phyloP scores from a whole-genome alignment of 1,140 invertebrate genomes.

The Arctopsyche grandis region DNA sequence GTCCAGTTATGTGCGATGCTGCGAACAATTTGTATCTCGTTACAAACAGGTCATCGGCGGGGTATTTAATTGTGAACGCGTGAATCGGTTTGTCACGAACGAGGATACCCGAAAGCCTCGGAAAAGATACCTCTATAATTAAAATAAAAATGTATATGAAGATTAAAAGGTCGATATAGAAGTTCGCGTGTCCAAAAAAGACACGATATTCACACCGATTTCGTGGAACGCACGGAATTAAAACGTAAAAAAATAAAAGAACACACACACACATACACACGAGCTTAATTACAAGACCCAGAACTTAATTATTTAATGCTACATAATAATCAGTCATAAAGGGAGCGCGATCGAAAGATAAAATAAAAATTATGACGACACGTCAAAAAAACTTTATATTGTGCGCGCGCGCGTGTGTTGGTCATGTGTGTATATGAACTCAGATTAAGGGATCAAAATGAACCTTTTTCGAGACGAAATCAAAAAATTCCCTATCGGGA shows the following conservation, averaged over 20 bases:
- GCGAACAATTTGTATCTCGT: constrained; percentile 42
- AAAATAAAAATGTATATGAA: constrained; percentile 41
- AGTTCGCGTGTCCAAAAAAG: constrained; percentile 43
- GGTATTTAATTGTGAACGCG: constrained; percentile 49
- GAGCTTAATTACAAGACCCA: constrained; percentile 47
- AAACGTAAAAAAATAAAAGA: constrained; percentile 22
- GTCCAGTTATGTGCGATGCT: constrained; percentile 31
- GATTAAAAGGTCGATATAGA: constrained; percentile 42
- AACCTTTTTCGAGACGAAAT: constrained; percentile 42
- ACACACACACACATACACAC: background rate
- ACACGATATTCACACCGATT: constrained; percentile 52
- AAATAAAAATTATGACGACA: constrained; percentile 29
- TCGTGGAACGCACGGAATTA: constrained; percentile 53
- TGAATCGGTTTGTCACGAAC: constrained; percentile 53
- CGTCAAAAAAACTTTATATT: background rate
- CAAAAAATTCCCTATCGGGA: constrained; percentile 24
- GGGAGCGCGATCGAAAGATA: constrained; percentile 42
- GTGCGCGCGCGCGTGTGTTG: background rate
- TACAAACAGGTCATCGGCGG: constrained; percentile 41
- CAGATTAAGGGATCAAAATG: constrained; percentile 46
- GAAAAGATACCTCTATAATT: constrained; percentile 31
- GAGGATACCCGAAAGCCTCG: constrained; percentile 20
- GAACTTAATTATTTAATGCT: constrained; percentile 52
- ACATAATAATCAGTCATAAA: constrained; percentile 52
- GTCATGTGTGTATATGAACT: background rate